phyloP scores from a whole-genome alignment of 2,797 vertebrate species.

The Pempheris klunzingeri region DNA sequence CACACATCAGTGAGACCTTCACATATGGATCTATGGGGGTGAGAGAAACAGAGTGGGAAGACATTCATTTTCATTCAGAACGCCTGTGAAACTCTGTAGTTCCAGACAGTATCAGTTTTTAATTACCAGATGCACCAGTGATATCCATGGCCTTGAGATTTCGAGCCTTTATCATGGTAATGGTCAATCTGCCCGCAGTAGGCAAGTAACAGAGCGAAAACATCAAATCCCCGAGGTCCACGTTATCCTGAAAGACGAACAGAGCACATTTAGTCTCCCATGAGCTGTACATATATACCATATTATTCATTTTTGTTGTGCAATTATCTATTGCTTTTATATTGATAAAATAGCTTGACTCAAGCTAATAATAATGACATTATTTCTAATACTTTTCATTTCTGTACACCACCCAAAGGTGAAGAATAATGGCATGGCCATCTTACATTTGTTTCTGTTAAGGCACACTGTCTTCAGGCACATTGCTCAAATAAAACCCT shows the following conservation, averaged over 20 bases:
- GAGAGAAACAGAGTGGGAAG: background rate
- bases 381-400: slow-evolving; percentile 5
- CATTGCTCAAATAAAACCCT: slow-evolving; percentile 60
- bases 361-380: background rate
- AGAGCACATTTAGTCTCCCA: slow-evolving; percentile 23
- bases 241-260: slow-evolving; percentile 92
- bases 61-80: slow-evolving; percentile 28
- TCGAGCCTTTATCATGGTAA: slow-evolving; percentile 98
- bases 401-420: background rate
- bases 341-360: background rate
- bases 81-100: background rate
- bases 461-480: slow-evolving; percentile 46
- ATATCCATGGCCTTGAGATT: slow-evolving; percentile 99
- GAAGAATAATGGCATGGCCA: background rate
- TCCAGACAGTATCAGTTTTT: slow-evolving; percentile 22
- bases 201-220: slow-evolving; percentile 99
- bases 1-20: slow-evolving; percentile 98
- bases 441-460: slow-evolving; percentile 31
- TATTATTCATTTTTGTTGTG: background rate
- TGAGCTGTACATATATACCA: background rate
- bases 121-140: slow-evolving; percentile 97
- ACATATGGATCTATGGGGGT: slow-evolving; percentile 94
- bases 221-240: slow-evolving; percentile 99
- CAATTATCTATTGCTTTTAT: background rate
- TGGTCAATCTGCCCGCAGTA: slow-evolving; percentile 96